Evolutionary conservation across 1,140 invertebrate genomes (phyloP).

Genomic region (Laupala kohalensis): DNA sequence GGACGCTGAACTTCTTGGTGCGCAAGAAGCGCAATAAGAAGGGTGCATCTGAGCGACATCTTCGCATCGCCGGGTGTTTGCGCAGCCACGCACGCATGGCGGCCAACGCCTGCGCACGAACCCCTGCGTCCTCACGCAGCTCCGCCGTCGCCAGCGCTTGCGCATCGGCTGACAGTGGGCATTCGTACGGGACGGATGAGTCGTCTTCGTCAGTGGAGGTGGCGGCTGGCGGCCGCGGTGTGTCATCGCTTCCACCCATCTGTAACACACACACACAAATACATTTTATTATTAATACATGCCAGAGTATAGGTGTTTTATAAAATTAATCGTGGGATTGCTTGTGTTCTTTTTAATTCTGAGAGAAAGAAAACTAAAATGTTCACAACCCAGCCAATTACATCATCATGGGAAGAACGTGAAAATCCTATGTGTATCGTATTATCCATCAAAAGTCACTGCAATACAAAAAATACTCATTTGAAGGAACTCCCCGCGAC

Average conservation of each 20-base stretch:
- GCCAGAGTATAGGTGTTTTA: too few species aligned
- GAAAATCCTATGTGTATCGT: too few species aligned
- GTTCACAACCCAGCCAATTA: too few species aligned
- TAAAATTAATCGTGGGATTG: too few species aligned
- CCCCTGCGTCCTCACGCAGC: conserved; percentile 54
- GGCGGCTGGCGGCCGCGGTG: background rate
- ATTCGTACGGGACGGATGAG: conserved; percentile 2
- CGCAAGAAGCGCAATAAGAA: conserved; percentile 73
- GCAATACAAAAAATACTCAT: too few species aligned
- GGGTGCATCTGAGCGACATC: conserved; percentile 56
- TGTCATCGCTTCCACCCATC: background rate
- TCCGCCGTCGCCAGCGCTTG: conserved; percentile 48
- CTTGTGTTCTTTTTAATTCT: too few species aligned
- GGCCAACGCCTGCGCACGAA: conserved; percentile 48
- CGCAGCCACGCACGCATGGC: conserved; percentile 63
- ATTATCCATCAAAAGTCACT: too few species aligned
- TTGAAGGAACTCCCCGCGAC: too few species aligned
- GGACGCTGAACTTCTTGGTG: conserved; percentile 74
- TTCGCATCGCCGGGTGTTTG: conserved; percentile 60
- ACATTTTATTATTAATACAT: too few species aligned
- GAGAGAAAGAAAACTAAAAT: too few species aligned
- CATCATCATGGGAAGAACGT: too few species aligned
- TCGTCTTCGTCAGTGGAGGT: background rate
- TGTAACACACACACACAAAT: background rate
- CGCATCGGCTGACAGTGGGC: conserved; percentile 28